Base-by-base conservation (phyloP, 2,113 vertebrate species). In the Bubalus kerabau region DNA sequence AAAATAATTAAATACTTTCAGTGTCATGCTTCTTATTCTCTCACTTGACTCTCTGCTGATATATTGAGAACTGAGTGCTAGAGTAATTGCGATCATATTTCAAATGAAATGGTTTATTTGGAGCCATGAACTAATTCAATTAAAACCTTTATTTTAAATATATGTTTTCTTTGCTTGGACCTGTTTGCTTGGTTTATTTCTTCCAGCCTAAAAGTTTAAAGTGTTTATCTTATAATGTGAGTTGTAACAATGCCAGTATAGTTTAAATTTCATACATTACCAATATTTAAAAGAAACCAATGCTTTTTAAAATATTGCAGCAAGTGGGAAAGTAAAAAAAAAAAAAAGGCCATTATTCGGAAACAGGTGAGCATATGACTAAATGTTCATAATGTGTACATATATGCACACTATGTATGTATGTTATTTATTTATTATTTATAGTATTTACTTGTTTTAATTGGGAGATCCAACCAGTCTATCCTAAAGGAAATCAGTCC, bases 141-240 rank as follows among this genome's bases (percentile, higher is more conserved):
- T 97, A 94, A 97, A 98, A 98, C 89, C 43, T 98, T 95, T 96
- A 97, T 97, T 98, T 97, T 83, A 98, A 96, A 97, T 98, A 92
- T 94, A 80, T 95, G 50, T 91, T 97, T 97, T 90, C 67, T 84
- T 97, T 91, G 12, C 16, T 60, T 97, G 71, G 78, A 85, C 43
- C 24, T 32, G 54, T 93, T 67, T 81, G 40, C 71, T 93, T 82
- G 11, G 19, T 64, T 95, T 97, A 84, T 62, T 96, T 92, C 32
- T 87, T 91, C 56, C 57, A 80, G 60, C 30, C 71, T 85, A 57
- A 94, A 96, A 17, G 46, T 97, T 60, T 71, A 80, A 91, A 96
- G 48, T 56, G 15, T 3, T 24, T 87, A 81, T 92, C 28, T 90
- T 87, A 80, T 93, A 46, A n/a, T 71, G 1, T 59, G 48, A 76